Evolutionary conservation across 1,140 invertebrate species (phyloP), one percentile per base, ranked within the genome.

Genomic region (Amyelois transitella): DNA sequence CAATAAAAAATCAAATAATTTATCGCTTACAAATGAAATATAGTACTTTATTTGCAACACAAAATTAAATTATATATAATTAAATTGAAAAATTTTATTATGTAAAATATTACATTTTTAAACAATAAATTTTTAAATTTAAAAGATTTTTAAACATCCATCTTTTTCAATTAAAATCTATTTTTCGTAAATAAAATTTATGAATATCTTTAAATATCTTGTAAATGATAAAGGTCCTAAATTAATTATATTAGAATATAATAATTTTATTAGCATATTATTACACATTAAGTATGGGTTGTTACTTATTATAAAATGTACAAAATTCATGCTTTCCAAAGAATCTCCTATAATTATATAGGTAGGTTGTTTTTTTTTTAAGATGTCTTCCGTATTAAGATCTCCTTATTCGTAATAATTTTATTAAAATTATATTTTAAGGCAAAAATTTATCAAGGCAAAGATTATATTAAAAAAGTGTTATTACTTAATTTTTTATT

Each of bases 241-340:
- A 19, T 19, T 8, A 8, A 7, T 20, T 19, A 19, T 8, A 19
- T 2, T 8, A 8, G 2, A 6, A 8, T 21, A 5, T 12, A 48
- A 0, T 32, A 52, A 38, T 52, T 10, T 48, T 59, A 56, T 24
- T 21, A 53, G 22, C 32, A 8, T 49, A 8, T 43, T 32, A 55
- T 19, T 53, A 32, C 52, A 49, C 32, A 22, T 17, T 21, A 45
- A 44, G 2, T 51, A 51, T n/a, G n/a, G n/a, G n/a, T n/a, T n/a
- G 1, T 7, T 51, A 38, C 28, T 19, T 38, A 43, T 43, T 48
- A 10, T n/a, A 48, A 53, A 60, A 66, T 79, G 72, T 81, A 84
- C 71, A 84, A 84, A 80, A 60, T 65, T 67, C 65, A 77, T 77
- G 81, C 81, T 86, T 86, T 84, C 83, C 81, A 81, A 84, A 71